Percentiles rank a stretch among this genome's conserved stretches.
These are phyloP conservation scores for Felis catus DNA, from an alignment of 2,113 vertebrate genomes.

Conservation along the genomic window DNA sequence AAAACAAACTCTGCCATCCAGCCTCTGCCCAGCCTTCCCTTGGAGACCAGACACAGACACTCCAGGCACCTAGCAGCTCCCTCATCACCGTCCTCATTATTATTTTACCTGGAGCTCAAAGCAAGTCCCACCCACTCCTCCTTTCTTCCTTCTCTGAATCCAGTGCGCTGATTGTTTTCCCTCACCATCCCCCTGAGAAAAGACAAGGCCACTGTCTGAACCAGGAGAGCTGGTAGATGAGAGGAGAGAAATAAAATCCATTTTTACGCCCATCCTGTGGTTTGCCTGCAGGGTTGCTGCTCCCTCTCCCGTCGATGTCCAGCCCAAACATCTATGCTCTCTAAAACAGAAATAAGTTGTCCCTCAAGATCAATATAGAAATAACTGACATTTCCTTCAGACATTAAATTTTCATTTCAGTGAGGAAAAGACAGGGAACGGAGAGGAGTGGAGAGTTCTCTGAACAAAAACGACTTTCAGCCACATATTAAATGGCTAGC, in stretches of 20 bases:
- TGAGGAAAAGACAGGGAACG: not conserved
- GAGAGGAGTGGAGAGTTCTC: not conserved
- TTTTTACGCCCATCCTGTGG: not conserved
- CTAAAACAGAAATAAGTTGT: slow-evolving; percentile 52
- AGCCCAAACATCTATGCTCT: not conserved
- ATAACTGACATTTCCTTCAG: slow-evolving; percentile 53
- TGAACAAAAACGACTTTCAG: not conserved
- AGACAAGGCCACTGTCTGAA: not conserved
- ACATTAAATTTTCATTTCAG: slow-evolving; percentile 50
- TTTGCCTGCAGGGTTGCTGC: not conserved
- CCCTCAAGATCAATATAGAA: slow-evolving; percentile 57
- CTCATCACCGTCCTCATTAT: slow-evolving; percentile 22
- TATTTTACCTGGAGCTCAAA: slow-evolving; percentile 14
- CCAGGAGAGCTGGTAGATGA: not conserved
- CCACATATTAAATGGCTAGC: not conserved
- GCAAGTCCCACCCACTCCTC: not conserved
- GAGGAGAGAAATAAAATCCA: slow-evolving; percentile 31
- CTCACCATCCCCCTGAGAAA: slow-evolving; percentile 27
- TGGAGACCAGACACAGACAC: slow-evolving; percentile 49
- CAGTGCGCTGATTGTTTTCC: slow-evolving; percentile 46
- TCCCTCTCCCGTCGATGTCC: not conserved
- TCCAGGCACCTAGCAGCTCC: slow-evolving; percentile 4
- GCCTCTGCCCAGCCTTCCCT: slow-evolving; percentile 18
- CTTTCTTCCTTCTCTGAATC: slow-evolving; percentile 53
- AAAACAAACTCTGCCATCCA: slow-evolving; percentile 15